phyloP scores from a whole-genome alignment of 2,113 vertebrate species.

The Nansenia antarctica region DNA sequence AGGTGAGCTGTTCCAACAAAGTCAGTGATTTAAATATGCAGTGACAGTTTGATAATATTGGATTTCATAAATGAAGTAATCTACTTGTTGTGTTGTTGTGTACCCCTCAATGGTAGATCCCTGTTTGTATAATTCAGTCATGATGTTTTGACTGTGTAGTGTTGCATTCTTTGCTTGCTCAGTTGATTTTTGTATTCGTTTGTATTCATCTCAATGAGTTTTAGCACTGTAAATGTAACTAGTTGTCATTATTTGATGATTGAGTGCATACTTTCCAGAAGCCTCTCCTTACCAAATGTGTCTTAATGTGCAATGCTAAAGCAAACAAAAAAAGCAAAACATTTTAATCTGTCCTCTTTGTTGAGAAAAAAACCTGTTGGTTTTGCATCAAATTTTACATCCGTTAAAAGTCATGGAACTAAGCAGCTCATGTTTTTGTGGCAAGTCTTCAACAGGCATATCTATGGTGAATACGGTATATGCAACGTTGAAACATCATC shows the following conservation, averaged over 20 bases:
- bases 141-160: too few relatives aligned
- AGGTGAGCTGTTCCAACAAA: too few relatives aligned
- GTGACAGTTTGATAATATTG: too few relatives aligned
- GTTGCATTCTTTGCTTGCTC: too few relatives aligned
- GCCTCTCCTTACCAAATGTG: conserved; percentile 58
- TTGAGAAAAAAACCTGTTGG: background rate
- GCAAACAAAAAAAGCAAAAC: conserved; percentile 8
- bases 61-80: too few relatives aligned
- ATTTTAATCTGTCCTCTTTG: background rate
- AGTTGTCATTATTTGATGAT: too few relatives aligned
- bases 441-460: background rate
- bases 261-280: conserved; percentile 41
- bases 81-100: too few relatives aligned
- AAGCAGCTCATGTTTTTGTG: conserved; percentile 7
- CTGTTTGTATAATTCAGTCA: too few relatives aligned
- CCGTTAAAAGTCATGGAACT: conserved; percentile 23
- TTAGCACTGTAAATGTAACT: background rate
- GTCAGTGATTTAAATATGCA: too few relatives aligned
- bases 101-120: too few relatives aligned
- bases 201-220: background rate
- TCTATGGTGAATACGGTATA: conserved; percentile 2
- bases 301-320: conserved; percentile 58
- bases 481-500: conserved; percentile 21
- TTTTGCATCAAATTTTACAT: conserved; percentile 18
- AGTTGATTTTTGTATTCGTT: background rate